These are phyloP conservation scores for Clistopyga incitator DNA, from an alignment of 2,888 invertebrate genomes.

Conservation along the genomic window DNA sequence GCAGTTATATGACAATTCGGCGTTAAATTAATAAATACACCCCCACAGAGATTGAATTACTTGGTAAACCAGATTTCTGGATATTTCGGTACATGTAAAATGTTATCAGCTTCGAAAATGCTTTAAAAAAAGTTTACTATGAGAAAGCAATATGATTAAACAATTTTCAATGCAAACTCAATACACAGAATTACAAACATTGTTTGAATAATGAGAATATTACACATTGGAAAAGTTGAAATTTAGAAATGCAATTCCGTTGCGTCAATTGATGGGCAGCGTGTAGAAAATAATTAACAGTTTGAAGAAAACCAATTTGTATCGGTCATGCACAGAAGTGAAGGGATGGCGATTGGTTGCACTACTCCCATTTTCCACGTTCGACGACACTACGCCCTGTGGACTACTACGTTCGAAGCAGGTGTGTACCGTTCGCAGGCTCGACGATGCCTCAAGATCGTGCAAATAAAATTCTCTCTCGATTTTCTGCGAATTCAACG, in stretches of 20 bases:
- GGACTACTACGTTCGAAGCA: neutral
- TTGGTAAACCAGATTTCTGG: no score
- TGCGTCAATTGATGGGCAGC: neutral
- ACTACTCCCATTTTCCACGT: neutral
- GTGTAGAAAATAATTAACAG: neutral
- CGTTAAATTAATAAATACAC: no score
- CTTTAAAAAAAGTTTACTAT: no score
- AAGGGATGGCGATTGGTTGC: neutral
- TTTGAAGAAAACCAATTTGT: neutral
- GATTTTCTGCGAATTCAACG: slow-evolving; percentile 73
- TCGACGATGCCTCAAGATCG: slow-evolving; percentile 57
- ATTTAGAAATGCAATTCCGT: neutral
- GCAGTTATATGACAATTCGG: no score
- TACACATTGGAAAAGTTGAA: neutral
- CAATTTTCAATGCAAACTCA: no score
- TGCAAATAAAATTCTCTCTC: slow-evolving; percentile 81
- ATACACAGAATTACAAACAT: neutral
- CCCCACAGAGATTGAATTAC: no score
- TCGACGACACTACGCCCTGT: neutral
- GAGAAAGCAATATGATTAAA: no score
- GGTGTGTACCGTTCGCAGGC: slow-evolving; percentile 5
- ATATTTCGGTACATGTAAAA: no score
- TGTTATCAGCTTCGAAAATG: no score
- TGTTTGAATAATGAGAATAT: neutral
- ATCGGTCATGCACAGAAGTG: neutral